A percentile compares a stretch with the other conserved stretches of the same genome.
Conservation (phyloP, 2,113 vertebrate species). For the Calyptommatus sinebrachiatus region DNA sequence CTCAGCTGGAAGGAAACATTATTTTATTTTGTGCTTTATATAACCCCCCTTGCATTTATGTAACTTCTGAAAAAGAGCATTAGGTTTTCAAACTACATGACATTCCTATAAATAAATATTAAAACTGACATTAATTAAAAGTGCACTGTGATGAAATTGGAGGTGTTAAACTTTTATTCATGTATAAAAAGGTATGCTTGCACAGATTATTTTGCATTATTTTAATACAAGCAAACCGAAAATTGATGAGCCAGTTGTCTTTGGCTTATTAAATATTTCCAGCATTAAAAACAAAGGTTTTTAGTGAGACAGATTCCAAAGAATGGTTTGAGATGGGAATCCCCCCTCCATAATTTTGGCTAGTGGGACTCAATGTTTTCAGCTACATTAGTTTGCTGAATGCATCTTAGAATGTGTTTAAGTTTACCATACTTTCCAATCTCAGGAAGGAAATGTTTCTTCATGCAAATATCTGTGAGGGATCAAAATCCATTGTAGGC, state of each 20-base stretch:
- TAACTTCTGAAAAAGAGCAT: background rate
- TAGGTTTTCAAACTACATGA: background rate
- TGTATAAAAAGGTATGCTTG: background rate
- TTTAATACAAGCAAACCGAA: background rate
- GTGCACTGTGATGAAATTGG: background rate
- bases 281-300: background rate
- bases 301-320: background rate
- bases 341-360: too few relatives aligned
- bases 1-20: background rate
- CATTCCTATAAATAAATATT: background rate
- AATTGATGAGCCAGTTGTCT: background rate
- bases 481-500: background rate
- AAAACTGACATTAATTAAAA: background rate
- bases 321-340: background rate
- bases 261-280: background rate
- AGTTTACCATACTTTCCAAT: background rate
- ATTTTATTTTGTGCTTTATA: background rate
- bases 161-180: background rate
- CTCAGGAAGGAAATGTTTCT: background rate
- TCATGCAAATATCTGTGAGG: background rate
- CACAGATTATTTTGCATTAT: background rate
- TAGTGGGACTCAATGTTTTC: background rate
- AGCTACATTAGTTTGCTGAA: background rate
- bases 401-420: background rate
- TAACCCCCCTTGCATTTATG: background rate